phyloP scores from a whole-genome alignment of 2,888 invertebrate species.

The Neria commutata region DNA sequence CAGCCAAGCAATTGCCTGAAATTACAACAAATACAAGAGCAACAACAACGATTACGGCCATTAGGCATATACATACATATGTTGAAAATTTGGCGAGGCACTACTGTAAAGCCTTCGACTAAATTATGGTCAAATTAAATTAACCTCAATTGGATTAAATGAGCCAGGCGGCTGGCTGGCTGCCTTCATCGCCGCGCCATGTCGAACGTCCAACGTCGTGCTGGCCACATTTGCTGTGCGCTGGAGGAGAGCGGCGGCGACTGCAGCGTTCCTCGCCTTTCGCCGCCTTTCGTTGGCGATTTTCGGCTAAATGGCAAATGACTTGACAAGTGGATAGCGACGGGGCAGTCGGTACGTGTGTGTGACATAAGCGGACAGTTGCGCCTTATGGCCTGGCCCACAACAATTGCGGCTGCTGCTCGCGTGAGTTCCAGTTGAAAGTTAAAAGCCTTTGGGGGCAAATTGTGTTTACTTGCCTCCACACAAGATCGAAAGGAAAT shows the following conservation, averaged over 20 bases:
- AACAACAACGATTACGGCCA: too few relatives aligned
- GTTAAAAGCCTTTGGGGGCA: background rate
- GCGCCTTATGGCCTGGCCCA: too few relatives aligned
- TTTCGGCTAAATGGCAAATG: too few relatives aligned
- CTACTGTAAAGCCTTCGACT: too few relatives aligned
- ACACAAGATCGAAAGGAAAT: background rate
- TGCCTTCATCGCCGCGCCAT: too few relatives aligned
- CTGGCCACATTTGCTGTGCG: background rate
- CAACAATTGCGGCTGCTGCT: background rate
- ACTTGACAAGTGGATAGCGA: conserved; percentile 14
- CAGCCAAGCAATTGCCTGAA: too few relatives aligned
- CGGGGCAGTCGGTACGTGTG: conserved; percentile 3
- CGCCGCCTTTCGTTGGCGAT: too few relatives aligned
- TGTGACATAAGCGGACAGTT: conserved; percentile 48
- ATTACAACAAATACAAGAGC: too few relatives aligned
- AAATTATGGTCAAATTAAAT: conserved; percentile 45
- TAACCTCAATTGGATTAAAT: conserved; percentile 17
- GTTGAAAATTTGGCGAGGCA: too few relatives aligned
- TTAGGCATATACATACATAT: too few relatives aligned
- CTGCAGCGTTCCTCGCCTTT: too few relatives aligned
- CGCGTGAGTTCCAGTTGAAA: background rate
- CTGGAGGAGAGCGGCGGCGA: background rate
- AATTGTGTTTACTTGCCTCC: background rate
- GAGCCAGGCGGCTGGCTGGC: background rate
- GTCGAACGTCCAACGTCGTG: too few relatives aligned